Conservation (phyloP, 1,140 invertebrate genomes). For the Nylanderia fulva region DNA sequence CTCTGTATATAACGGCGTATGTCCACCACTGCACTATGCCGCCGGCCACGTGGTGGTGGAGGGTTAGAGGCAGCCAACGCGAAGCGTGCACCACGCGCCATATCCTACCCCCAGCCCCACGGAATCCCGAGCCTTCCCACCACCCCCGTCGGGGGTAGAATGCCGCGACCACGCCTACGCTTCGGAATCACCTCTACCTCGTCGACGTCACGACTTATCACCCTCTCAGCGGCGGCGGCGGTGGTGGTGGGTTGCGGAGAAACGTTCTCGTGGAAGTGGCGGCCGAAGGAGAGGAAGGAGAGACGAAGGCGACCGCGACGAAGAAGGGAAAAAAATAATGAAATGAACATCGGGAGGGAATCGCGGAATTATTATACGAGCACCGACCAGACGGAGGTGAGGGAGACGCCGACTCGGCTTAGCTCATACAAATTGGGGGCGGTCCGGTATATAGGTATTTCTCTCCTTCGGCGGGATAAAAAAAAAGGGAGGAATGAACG, state of each 20-base stretch:
- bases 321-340: constrained; percentile 83
- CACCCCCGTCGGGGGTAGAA: constrained; percentile 71
- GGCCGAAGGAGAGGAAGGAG: constrained; percentile 65
- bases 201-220: constrained; percentile 85
- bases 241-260: constrained; percentile 29
- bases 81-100: constrained; percentile 75
- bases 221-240: constrained; percentile 77
- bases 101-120: constrained; percentile 71
- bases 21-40: constrained; percentile 62
- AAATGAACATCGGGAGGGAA: constrained; percentile 85
- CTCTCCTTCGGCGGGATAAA: neutral
- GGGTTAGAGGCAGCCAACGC: constrained; percentile 79
- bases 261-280: constrained; percentile 49
- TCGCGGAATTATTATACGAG: constrained; percentile 85
- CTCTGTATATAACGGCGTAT: constrained; percentile 62
- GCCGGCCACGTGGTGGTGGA: constrained; percentile 73
- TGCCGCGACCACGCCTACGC: constrained; percentile 80
- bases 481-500: constrained; percentile 47
- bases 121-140: constrained; percentile 70
- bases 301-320: constrained; percentile 62
- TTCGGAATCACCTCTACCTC: constrained; percentile 76
- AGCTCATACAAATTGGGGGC: constrained; percentile 82
- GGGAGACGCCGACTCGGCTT: constrained; percentile 74
- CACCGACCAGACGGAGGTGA: constrained; percentile 6
- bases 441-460: constrained; percentile 49